phyloP scores from a whole-genome alignment of 2,888 invertebrate genomes.

The Venusia cambrica region DNA sequence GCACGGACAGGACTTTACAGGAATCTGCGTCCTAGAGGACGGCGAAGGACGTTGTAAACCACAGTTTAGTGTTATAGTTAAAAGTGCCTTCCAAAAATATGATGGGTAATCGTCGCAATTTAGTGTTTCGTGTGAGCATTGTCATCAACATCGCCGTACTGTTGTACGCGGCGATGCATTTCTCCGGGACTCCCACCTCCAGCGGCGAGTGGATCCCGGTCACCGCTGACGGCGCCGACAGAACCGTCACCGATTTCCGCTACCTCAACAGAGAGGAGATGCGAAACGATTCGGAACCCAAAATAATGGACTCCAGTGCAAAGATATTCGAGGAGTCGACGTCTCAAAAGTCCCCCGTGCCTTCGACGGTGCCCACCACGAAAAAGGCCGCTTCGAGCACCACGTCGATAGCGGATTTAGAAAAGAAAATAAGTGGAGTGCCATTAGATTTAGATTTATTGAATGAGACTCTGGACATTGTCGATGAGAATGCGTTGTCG shows the following conservation, averaged over 20 bases:
- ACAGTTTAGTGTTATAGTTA: conserved; percentile 53
- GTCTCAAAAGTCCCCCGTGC: conserved; percentile 57
- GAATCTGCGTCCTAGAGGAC: conserved; percentile 79
- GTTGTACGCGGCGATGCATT: conserved; percentile 86
- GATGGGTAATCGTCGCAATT: conserved; percentile 82
- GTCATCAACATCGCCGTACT: conserved; percentile 87
- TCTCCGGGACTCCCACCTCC: conserved; percentile 54
- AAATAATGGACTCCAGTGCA: conserved; percentile 42
- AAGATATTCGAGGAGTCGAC: conserved; percentile 56
- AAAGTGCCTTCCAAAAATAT: conserved; percentile 70
- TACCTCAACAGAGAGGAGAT: conserved; percentile 48
- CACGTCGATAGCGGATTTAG: conserved; percentile 54
- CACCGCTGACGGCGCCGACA: conserved; percentile 59
- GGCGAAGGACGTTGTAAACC: conserved; percentile 72
- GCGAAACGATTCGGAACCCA: conserved; percentile 54
- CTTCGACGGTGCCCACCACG: conserved; percentile 62
- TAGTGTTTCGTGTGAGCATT: conserved; percentile 87
- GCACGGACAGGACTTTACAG: conserved; percentile 70
- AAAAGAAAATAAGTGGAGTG: conserved; percentile 57
- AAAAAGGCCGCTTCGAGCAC: conserved; percentile 72
- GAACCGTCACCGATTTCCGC: conserved; percentile 50
- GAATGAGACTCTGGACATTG: conserved; percentile 59
- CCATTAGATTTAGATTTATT: conserved; percentile 55
- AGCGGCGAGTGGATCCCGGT: conserved; percentile 64
- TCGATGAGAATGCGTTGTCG: conserved; percentile 62